These are phyloP conservation scores for Theonella swinhoei DNA, from an alignment of 37 sponge, comb jelly and placozoan species.

Conservation along the genomic window DNA sequence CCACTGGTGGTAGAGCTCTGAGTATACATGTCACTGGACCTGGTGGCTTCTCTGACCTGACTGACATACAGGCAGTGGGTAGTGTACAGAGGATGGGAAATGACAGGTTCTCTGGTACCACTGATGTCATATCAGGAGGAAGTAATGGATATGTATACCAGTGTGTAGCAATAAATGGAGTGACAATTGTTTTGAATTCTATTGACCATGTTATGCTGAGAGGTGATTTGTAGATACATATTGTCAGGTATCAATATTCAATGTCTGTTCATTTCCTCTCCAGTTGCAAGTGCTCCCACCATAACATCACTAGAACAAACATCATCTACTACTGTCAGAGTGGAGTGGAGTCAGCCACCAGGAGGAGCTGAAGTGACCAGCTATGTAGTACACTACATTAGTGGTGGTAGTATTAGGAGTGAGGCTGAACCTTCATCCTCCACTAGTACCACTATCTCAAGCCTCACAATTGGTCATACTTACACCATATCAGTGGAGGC, in stretches of 20 bases:
- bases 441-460: background rate
- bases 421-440: background rate
- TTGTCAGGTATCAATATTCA: background rate
- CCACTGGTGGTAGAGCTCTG: background rate
- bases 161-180: too few relatives aligned
- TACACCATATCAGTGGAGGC: background rate
- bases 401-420: background rate
- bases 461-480: background rate
- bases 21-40: background rate
- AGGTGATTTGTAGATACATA: background rate
- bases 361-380: background rate
- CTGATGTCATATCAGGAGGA: background rate
- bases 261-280: background rate
- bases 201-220: background rate
- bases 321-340: background rate
- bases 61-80: background rate
- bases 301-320: background rate
- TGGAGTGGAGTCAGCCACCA: background rate
- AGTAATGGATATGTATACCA: background rate
- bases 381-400: background rate
- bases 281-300: background rate
- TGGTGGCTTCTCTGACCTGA: background rate
- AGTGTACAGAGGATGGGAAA: background rate
- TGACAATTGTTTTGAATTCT: background rate
- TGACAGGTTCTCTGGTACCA: background rate